These are phyloP conservation scores for Siniperca chuatsi DNA, from an alignment of 2,113 vertebrate genomes.

Conservation along the genomic window DNA sequence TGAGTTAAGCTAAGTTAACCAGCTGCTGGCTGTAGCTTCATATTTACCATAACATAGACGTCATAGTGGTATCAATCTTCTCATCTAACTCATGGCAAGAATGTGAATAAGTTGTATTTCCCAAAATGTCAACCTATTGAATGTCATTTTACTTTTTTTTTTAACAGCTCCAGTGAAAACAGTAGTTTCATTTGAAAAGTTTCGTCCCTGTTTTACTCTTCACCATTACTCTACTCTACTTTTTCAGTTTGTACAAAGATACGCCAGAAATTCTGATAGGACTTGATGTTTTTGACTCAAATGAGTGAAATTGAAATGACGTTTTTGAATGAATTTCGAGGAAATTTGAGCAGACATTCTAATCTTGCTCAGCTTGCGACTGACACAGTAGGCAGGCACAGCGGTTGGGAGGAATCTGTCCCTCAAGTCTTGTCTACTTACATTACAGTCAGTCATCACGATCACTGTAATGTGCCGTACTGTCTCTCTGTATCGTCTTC, in stretches of 20 bases:
- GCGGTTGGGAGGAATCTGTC: slow-evolving; percentile 48
- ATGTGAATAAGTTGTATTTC: background rate
- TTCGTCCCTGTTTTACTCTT: background rate
- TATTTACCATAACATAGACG: background rate
- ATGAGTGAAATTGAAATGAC: slow-evolving; percentile 27
- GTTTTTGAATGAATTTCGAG: slow-evolving; percentile 40
- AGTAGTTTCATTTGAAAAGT: background rate
- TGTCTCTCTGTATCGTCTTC: slow-evolving; percentile 64
- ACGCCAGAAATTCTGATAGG: background rate
- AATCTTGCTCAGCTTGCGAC: slow-evolving; percentile 34
- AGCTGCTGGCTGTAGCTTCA: background rate
- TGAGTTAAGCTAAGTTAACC: slow-evolving; percentile 12
- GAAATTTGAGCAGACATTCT: slow-evolving; percentile 35
- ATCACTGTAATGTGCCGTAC: slow-evolving; percentile 49
- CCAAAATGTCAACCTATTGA: background rate
- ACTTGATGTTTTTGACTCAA: slow-evolving; percentile 24
- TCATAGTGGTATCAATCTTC: background rate
- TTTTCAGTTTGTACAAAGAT: background rate
- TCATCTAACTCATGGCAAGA: background rate
- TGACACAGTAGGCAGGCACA: slow-evolving; percentile 36
- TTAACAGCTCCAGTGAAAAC: no score
- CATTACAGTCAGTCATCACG: slow-evolving; percentile 59
- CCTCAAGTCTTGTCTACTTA: slow-evolving; percentile 64
- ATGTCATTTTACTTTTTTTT: background rate
- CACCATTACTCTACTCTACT: background rate